Percentiles rank a stretch among this genome's conserved stretches.
phyloP scores from a whole-genome alignment of 2,888 invertebrate species.

The Choreutis nemorana region DNA sequence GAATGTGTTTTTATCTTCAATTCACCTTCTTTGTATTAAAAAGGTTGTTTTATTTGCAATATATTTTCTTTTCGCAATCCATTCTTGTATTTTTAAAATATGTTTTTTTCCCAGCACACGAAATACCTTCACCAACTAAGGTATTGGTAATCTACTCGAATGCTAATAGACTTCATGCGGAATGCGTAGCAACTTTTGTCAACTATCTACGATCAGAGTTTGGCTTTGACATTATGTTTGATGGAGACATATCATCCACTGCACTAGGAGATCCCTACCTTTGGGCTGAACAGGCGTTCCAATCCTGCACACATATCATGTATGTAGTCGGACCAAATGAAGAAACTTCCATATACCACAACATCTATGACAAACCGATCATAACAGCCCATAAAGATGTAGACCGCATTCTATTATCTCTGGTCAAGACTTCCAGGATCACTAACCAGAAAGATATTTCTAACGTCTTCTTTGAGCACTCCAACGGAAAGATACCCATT shows the following conservation, averaged over 20 bases:
- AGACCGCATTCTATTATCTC: constrained; percentile 30
- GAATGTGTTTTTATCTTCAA: too few relatives aligned
- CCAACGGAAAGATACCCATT: constrained; percentile 33
- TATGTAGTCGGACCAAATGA: constrained; percentile 46
- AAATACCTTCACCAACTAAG: constrained; percentile 43
- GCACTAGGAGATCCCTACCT: constrained; percentile 42
- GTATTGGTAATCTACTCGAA: constrained; percentile 46
- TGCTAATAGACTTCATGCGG: constrained; percentile 40
- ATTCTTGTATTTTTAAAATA: too few relatives aligned
- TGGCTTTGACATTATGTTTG: constrained; percentile 44
- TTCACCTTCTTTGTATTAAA: too few relatives aligned
- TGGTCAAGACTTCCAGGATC: constrained; percentile 25
- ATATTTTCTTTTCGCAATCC: too few relatives aligned
- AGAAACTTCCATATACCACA: constrained; percentile 30
- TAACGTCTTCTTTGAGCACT: constrained; percentile 49
- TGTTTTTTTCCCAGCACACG: constrained; percentile 21
- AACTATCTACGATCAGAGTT: constrained; percentile 40
- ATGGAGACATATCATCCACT: constrained; percentile 38
- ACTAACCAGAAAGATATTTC: constrained; percentile 31
- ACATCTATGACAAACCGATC: constrained; percentile 50
- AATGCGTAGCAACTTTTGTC: constrained; percentile 44
- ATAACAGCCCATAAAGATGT: constrained; percentile 36
- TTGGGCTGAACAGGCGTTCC: constrained; percentile 45
- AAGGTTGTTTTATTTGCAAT: too few relatives aligned
- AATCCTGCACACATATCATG: constrained; percentile 34